Evolutionary conservation across 2,797 vertebrate species (phyloP).

Genomic region (Naso thynnoides): DNA sequence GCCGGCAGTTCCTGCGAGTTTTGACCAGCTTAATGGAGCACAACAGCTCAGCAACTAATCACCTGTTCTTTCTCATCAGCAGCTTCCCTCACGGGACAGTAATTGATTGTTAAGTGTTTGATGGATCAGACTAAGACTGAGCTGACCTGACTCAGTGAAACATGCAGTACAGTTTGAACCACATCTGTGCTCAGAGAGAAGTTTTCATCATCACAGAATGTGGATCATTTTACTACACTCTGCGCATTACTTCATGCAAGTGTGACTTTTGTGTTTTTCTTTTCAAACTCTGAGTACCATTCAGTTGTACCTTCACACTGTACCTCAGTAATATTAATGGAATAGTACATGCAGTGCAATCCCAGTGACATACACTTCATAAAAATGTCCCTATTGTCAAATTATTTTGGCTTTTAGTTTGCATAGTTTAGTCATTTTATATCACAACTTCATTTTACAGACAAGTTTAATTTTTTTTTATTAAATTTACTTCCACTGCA

Average conservation of each 20-base stretch:
- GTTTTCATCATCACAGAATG: conserved; percentile 33
- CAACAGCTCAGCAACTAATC: conserved; percentile 81
- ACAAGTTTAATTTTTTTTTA: too few species aligned
- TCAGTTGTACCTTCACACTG: background rate
- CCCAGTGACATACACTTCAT: too few species aligned
- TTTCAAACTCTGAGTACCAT: background rate
- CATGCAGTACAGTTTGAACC: conserved; percentile 40
- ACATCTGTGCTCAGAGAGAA: conserved; percentile 44
- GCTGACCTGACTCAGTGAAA: conserved; percentile 61
- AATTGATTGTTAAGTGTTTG: conserved; percentile 83
- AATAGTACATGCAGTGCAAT: background rate
- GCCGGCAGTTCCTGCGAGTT: conserved; percentile 68
- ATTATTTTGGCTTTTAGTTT: too few species aligned
- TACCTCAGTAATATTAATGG: background rate
- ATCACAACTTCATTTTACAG: too few species aligned
- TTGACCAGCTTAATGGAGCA: conserved; percentile 80
- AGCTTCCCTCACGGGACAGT: conserved; percentile 66
- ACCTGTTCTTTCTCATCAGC: conserved; percentile 81
- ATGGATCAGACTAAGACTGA: conserved; percentile 73
- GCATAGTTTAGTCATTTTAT: background rate
- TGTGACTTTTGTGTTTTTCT: background rate
- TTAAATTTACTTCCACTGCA: background rate
- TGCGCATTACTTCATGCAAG: too few species aligned
- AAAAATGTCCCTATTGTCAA: background rate
- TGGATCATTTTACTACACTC: too few species aligned